Base-by-base conservation (phyloP, 2,888 invertebrate genomes). In the Drosophila rellima region DNA sequence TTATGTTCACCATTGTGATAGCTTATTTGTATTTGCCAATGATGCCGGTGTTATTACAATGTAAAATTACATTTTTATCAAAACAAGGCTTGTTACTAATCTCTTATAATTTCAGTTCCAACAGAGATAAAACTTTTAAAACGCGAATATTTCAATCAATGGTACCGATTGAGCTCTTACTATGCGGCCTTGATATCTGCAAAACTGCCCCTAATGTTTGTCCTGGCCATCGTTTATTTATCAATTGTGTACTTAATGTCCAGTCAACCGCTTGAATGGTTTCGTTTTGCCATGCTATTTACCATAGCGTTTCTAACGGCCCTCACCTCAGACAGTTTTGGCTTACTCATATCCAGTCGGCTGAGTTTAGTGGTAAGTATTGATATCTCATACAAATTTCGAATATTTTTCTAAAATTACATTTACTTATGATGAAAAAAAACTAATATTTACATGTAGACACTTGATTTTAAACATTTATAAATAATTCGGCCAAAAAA, bases 131-230 rank as follows among this genome's bases (percentile, higher is more conserved):
- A 95, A 78, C 92, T 96, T 17, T 92, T 97, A 10, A 97, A 96
- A 90, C 93, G 92, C 50, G 97, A 97, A 90, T 95, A 97, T 85
- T 97, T 97, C 90, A 97, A 97, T 91, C 94, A 96, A 50, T 97
- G 97, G 97, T 97, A 97, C 89, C 94, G 95, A 2, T 90, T 97
- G 18, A 95, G 96, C 87, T 95, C 97, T 0, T 97, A 97, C 88
- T 97, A 96, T 90, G 94, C 94, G 8, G 96, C 97, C 0, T 92
- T 96, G 84, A 50, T 96, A 0, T 92, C 95, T n/a, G 94, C 96
- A 0, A 94, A 95, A 55, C 93, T 97, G 11, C 96, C 97, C 0
- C 91, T 94, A 6, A 96, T 96, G 90, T 94, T 96, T 73, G 80
- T 95, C 66, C 93, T 96, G 85, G 95, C 95, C 11, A 91, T 95